A percentile compares a stretch with the other conserved stretches of the same genome.
phyloP scores from a whole-genome alignment of 1,140 invertebrate genomes.

The Saccostrea glomerata region DNA sequence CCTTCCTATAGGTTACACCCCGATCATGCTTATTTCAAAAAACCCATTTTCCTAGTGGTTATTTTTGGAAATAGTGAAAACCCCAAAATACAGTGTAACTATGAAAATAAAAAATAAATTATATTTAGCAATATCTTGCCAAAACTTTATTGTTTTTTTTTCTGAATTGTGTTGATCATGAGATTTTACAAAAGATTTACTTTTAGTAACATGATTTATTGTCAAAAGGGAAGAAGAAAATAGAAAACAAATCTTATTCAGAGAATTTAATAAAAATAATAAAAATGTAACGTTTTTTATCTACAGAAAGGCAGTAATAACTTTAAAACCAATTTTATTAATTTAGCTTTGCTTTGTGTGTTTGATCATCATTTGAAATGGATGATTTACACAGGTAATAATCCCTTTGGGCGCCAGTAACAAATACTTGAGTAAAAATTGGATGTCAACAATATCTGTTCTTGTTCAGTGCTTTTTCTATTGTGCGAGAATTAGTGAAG shows the following conservation, averaged over 20 bases:
- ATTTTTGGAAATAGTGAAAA: background rate
- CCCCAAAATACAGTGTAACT: background rate
- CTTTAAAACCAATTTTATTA: background rate
- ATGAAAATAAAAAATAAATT: background rate
- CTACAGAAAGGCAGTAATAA: background rate
- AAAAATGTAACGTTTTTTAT: background rate
- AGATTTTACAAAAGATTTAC: too few species aligned
- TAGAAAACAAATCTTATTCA: too few species aligned
- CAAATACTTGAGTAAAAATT: constrained; percentile 18
- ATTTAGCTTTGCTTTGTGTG: background rate
- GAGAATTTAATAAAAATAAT: too few species aligned
- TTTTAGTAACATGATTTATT: too few species aligned
- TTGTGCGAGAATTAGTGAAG: constrained; percentile 11
- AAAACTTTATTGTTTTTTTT: too few species aligned
- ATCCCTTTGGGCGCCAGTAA: constrained; percentile 12
- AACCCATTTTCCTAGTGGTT: background rate
- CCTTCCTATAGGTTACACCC: background rate
- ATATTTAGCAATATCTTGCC: too few species aligned
- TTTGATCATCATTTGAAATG: background rate
- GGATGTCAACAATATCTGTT: constrained; percentile 21
- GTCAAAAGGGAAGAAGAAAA: background rate
- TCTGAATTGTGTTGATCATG: too few species aligned
- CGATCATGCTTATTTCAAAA: constrained; percentile 1
- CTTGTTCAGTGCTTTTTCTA: constrained; percentile 21
- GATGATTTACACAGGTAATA: constrained; percentile 19